Evolutionary conservation across 2,888 invertebrate species (phyloP).

Genomic region (Stictocephala bisonia): DNA sequence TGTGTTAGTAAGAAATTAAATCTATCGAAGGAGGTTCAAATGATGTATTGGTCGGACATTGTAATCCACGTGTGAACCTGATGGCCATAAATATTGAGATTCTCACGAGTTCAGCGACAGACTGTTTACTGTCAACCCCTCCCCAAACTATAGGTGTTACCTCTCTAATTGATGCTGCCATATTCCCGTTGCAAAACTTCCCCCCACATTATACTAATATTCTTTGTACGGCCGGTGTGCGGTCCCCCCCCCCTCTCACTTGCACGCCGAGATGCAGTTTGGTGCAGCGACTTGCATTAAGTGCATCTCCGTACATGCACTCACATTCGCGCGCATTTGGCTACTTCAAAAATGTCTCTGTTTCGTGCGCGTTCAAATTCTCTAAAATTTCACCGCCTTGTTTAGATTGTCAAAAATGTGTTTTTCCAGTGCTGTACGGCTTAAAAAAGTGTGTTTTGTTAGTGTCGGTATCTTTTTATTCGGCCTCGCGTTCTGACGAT

Average conservation of each 20-base stretch:
- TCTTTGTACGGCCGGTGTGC: slow-evolving; percentile 43
- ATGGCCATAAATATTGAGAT: not conserved
- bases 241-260: slow-evolving; percentile 40
- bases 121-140: no score
- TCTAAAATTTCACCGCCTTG: not conserved
- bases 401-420: slow-evolving; percentile 30
- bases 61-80: slow-evolving; percentile 28
- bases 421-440: slow-evolving; percentile 37
- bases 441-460: slow-evolving; percentile 20
- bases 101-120: slow-evolving; percentile 21
- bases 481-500: slow-evolving; percentile 22
- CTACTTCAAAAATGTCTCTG: slow-evolving; percentile 29
- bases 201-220: slow-evolving; percentile 50
- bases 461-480: not conserved
- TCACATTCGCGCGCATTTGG: slow-evolving; percentile 33
- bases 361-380: not conserved
- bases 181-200: slow-evolving; percentile 43
- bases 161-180: slow-evolving; percentile 30
- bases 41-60: no score
- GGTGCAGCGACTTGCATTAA: slow-evolving; percentile 51
- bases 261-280: slow-evolving; percentile 50
- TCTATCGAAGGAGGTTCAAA: no score
- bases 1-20: no score
- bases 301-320: slow-evolving; percentile 47
- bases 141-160: not conserved